A percentile compares a stretch with the other conserved stretches of the same genome.
Evolutionary conservation across 2,113 vertebrate genomes (phyloP).

Genomic region (Macaca fascicularis): DNA sequence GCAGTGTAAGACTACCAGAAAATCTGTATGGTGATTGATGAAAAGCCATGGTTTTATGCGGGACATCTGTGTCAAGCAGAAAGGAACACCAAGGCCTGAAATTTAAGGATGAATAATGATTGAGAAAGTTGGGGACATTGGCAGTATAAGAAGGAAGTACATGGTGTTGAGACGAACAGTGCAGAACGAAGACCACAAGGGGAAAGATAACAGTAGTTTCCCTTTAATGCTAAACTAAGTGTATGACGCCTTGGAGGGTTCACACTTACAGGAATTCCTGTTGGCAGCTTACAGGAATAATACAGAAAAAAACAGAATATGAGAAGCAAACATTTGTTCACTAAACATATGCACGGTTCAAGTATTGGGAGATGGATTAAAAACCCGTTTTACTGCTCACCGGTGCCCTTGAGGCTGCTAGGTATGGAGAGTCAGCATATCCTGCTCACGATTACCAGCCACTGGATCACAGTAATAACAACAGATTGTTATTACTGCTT

Average conservation of each 20-base stretch:
- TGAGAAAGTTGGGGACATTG: neutral
- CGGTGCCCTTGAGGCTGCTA: neutral
- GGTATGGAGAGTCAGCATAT: neutral
- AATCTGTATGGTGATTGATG: neutral
- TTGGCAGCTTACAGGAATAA: neutral
- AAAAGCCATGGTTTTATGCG: neutral
- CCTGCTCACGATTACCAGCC: neutral
- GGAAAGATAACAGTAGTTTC: neutral
- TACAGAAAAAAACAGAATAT: neutral
- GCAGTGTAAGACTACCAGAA: neutral
- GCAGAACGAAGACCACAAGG: neutral
- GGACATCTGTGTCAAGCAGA: neutral
- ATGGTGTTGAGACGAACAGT: no score
- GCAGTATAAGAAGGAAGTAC: no score
- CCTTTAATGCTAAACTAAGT: neutral
- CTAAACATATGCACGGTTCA: neutral
- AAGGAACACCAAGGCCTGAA: neutral
- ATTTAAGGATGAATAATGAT: neutral
- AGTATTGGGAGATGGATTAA: neutral
- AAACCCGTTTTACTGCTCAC: neutral
- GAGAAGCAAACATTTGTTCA: neutral
- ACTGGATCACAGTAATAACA: neutral
- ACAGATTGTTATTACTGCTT: neutral
- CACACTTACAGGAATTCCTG: neutral
- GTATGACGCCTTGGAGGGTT: rapidly evolving